A percentile compares a stretch with the other conserved stretches of the same genome.
Evolutionary conservation across 2,113 vertebrate genomes (phyloP).

Genomic region (Shinisaurus crocodilurus): DNA sequence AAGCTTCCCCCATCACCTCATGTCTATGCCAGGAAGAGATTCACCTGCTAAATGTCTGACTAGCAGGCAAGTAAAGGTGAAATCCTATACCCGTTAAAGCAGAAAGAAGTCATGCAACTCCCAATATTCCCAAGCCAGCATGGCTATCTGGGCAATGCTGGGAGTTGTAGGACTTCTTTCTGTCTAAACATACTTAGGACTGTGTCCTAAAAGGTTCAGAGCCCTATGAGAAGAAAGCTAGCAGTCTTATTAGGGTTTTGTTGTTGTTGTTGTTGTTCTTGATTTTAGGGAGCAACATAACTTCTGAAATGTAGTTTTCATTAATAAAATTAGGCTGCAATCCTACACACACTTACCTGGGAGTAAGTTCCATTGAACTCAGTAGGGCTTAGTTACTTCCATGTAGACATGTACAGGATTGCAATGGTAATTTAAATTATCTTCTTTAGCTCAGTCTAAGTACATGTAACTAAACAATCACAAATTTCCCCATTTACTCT

Average conservation of each 20-base stretch:
- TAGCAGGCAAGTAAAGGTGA: not conserved
- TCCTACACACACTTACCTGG: not conserved
- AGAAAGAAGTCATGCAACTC: too few species aligned
- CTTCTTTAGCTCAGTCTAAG: not conserved
- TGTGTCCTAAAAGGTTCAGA: not conserved
- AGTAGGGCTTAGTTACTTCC: too few species aligned
- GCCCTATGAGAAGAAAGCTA: not conserved
- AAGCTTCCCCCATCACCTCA: not conserved
- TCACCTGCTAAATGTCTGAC: not conserved
- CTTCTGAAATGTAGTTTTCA: not conserved
- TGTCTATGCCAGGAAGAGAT: not conserved
- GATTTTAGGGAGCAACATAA: not conserved
- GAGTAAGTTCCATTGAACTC: too few species aligned
- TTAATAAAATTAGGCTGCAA: not conserved
- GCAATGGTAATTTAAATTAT: too few species aligned
- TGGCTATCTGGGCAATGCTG: too few species aligned
- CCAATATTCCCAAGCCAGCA: too few species aligned
- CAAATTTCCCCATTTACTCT: not conserved
- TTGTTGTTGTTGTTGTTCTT: not conserved
- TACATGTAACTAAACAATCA: too few species aligned
- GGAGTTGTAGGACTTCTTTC: too few species aligned
- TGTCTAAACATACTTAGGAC: too few species aligned
- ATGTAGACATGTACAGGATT: too few species aligned
- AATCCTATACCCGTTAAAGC: too few species aligned
- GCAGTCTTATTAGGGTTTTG: not conserved